Base-by-base conservation (phyloP, 2,113 vertebrate species). In the Ailuropoda melanoleuca region DNA sequence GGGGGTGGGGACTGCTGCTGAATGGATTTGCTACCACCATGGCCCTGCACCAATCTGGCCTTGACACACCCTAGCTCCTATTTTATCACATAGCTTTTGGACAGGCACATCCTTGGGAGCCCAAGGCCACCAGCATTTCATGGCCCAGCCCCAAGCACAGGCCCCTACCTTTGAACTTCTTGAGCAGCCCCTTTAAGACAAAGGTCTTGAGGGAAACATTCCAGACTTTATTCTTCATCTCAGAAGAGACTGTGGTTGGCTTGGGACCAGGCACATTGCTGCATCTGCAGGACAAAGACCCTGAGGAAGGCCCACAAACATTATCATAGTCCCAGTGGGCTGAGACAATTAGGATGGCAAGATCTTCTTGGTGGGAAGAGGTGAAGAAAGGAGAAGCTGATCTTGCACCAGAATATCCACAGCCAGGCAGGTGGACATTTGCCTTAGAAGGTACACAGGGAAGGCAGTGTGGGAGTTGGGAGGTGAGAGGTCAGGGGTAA, bases 141-240 rank as follows among this genome's bases (percentile, higher is more conserved):
- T 4, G 53, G 17, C 72, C 88, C 43, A 55, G 17, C 24, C 21
- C 77, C 19, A 15, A 14, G 53, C 50, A 55, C 21, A 56, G 56
- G 15, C 8, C 94, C 62, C 50, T 92, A 97, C 98, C 98, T 98
- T 96, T 98, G 86, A 98, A 98, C 55, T 98, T 98, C 97, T 98
- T 98, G 93, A 98, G 93, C 66, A 98, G 84, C 23, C 97, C 97
- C 62, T 98, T 98, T 78, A 98, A 96, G 81, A 98, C 82, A 74
- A 98, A 98, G 39, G 97, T 98, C 94, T 98, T 98, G 85, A 98
- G 98, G 60, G 97, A 98, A 87, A 97, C 91, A 75, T 98, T 98
- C 98, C 98, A 98, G 72, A 98, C 98, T 95, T 98, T 98, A 90
- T 94, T 98, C 88, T 98, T 98, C 98, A 98, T 98, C 88, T 98